phyloP scores from a whole-genome alignment of 2,888 invertebrate genomes.

The Hydroisotoma schaefferi region DNA sequence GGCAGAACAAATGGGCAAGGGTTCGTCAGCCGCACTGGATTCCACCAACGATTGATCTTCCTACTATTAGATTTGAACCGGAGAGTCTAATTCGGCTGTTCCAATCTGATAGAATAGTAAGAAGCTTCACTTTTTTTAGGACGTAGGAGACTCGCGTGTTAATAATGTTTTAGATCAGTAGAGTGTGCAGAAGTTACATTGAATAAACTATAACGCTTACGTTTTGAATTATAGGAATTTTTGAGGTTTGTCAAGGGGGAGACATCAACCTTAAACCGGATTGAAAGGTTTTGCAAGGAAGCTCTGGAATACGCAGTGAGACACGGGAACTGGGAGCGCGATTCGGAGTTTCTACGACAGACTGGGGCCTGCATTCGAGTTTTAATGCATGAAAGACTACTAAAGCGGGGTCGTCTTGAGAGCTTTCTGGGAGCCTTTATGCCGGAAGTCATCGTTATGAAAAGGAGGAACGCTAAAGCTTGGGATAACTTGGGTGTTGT shows the following conservation, averaged over 20 bases:
- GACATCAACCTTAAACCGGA: conserved; percentile 27
- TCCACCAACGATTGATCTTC: conserved; percentile 32
- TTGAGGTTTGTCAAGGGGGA: conserved; percentile 27
- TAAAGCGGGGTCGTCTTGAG: conserved; percentile 27
- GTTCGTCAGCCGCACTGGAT: conserved; percentile 36
- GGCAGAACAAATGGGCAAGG: conserved; percentile 33
- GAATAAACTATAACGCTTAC: not conserved
- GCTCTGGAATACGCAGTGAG: conserved; percentile 42
- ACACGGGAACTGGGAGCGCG: conserved; percentile 35
- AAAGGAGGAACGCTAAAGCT: conserved; percentile 31
- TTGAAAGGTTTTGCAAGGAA: conserved; percentile 40
- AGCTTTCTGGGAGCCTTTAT: conserved; percentile 38
- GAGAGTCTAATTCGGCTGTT: conserved; percentile 31
- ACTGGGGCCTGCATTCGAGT: conserved; percentile 29
- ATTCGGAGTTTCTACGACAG: conserved; percentile 32
- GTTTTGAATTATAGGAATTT: conserved; percentile 28
- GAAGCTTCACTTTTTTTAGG: too few species aligned
- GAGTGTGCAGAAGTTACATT: too few species aligned
- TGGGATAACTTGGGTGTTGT: conserved; percentile 42
- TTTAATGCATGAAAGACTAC: conserved; percentile 27
- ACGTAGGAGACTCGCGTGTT: too few species aligned
- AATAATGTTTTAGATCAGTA: too few species aligned
- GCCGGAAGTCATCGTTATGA: conserved; percentile 34
- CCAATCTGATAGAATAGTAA: conserved; percentile 28
- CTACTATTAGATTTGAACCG: conserved; percentile 32